Evolutionary conservation across 2,797 vertebrate genomes (phyloP).

Genomic region (Epinephelus coioides): DNA sequence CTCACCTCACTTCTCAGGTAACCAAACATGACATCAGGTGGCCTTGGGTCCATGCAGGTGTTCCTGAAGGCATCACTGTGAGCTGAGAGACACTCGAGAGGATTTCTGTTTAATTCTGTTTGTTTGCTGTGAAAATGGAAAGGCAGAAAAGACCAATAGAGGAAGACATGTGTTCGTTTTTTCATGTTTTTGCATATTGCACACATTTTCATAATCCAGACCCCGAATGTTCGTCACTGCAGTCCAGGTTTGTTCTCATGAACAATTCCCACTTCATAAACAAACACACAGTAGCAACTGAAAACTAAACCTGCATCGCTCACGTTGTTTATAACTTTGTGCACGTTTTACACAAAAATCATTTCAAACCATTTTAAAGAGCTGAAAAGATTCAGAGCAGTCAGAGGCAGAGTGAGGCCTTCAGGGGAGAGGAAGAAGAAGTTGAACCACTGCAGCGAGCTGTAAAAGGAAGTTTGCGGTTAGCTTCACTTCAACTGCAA

Average conservation of each 20-base stretch:
- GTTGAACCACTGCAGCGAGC: slow-evolving; percentile 52
- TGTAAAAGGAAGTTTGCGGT: slow-evolving; percentile 74
- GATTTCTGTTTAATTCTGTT: not conserved
- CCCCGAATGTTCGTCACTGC: not conserved
- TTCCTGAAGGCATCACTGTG: slow-evolving; percentile 16
- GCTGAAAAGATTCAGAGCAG: not conserved
- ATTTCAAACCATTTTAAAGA: not conserved
- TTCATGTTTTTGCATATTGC: not conserved
- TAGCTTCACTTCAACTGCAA: slow-evolving; percentile 49
- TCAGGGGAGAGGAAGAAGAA: slow-evolving; percentile 43
- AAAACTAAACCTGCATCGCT: not conserved
- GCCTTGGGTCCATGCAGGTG: not conserved
- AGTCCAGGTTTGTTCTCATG: not conserved
- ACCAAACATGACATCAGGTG: not conserved
- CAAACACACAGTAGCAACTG: not conserved
- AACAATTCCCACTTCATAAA: not conserved
- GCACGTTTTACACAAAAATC: not conserved
- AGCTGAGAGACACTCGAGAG: not conserved
- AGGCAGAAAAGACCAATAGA: not conserved
- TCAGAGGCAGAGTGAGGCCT: slow-evolving; percentile 17
- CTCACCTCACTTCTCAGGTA: slow-evolving; percentile 70
- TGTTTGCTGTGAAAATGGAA: not conserved
- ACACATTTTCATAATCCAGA: not conserved
- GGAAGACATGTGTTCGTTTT: not conserved
- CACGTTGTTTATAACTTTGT: not conserved